phyloP scores from a whole-genome alignment of 2,113 vertebrate species.

The Sinocyclocheilus maitianheensis region DNA sequence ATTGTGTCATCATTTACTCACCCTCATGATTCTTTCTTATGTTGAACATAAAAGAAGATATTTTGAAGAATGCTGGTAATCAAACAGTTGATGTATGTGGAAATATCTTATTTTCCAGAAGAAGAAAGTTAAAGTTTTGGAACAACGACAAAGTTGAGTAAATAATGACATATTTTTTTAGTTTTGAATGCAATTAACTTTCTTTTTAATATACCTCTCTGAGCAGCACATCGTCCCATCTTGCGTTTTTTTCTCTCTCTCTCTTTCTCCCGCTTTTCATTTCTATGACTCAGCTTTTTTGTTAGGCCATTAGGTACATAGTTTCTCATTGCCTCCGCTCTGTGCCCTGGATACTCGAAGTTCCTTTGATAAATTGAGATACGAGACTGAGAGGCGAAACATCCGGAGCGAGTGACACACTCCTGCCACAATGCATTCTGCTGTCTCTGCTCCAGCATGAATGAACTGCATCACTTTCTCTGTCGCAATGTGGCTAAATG shows the following conservation, averaged over 20 bases:
- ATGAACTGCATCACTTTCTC: neutral
- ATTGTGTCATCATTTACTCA: neutral
- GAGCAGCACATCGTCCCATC: neutral
- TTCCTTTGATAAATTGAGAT: constrained; percentile 24
- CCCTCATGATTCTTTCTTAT: too few species aligned
- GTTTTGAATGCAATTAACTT: neutral
- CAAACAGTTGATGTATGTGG: too few species aligned
- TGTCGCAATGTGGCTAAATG: constrained; percentile 34
- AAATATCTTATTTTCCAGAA: neutral
- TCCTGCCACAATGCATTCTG: neutral
- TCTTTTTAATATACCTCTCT: neutral
- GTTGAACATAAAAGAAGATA: too few species aligned
- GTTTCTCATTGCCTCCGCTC: neutral
- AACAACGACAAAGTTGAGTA: neutral
- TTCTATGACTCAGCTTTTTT: constrained; percentile 23
- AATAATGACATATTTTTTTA: neutral
- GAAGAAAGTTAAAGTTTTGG: neutral
- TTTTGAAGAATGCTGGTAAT: too few species aligned
- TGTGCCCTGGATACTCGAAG: constrained; percentile 1
- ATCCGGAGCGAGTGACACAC: constrained; percentile 2
- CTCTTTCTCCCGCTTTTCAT: neutral
- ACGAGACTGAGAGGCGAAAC: neutral
- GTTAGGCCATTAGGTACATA: constrained; percentile 18
- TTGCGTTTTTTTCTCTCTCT: too few species aligned
- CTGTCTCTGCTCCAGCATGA: neutral